Base-by-base conservation (phyloP, 2,113 vertebrate species). In the Sterrhoptilus dennistouni region DNA sequence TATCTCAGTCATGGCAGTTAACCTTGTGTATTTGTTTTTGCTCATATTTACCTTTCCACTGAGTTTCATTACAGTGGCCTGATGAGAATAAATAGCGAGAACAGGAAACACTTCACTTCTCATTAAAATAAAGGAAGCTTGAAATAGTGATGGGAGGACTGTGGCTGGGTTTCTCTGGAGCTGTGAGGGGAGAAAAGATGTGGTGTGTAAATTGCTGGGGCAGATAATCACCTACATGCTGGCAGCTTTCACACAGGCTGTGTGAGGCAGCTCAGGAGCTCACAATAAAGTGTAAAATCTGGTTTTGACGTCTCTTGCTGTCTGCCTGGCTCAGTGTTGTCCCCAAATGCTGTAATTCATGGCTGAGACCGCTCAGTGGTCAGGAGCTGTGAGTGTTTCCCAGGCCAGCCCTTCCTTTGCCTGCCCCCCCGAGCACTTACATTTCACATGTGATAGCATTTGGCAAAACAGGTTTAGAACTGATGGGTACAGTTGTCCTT, bases 41-140 rank as follows among this genome's bases (percentile, higher is more conserved):
- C 40, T 85, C 61, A 6, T 60, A 40, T 93, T 91, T 85, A 65
- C 68, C 59, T 92, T 95, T 86, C 31, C 45, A 23, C 50, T 83
- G 53, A 64, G 35, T 64, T 64, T 91, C 53, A 64, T 88, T 72
- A 38, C 15, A 24, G 42, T 38, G 83, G 28, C 25, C 29, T 22
- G 57, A 50, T 74, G 49, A 42, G 68, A 88, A 83, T 81, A 87
- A 92, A 70, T 36, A 81, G 33, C 1, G 19, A 93, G 68, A 89
- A 83, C 29, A 27, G 25, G 4, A 69, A 92, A 52, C 8, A 53
- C 20, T 86, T 92, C 31, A 8, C 29, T 71, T 68, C 27, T 15
- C 10, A 28, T 64, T 60, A 61, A 57, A 88, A 40, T 64, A 83
- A 85, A 64, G 40, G n/a, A 80, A 66, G 33, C 47, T 81, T 92